phyloP scores from a whole-genome alignment of 2,113 vertebrate genomes.

The Scatophagus argus region DNA sequence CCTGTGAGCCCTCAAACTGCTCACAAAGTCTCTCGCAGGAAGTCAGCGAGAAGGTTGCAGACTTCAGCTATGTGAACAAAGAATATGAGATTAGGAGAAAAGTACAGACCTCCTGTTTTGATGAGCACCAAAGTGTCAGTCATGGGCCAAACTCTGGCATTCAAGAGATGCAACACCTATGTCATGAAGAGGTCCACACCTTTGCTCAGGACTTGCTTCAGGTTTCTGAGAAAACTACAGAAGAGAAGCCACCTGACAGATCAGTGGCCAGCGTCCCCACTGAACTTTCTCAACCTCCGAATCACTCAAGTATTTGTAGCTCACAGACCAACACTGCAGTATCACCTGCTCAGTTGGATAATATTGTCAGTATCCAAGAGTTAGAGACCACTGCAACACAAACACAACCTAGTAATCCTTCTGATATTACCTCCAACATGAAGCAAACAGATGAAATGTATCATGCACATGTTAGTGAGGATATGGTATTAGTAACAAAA shows the following conservation, averaged over 20 bases:
- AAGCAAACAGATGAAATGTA: constrained; percentile 15
- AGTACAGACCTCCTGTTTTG: neutral
- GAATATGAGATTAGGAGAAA: neutral
- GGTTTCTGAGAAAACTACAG: neutral
- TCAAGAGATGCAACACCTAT: neutral
- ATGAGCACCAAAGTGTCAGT: neutral
- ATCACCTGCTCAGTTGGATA: neutral
- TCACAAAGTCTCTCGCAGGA: constrained; percentile 15
- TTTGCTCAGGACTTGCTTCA: neutral
- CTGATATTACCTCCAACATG: neutral
- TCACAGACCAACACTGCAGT: neutral
- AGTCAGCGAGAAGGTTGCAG: neutral
- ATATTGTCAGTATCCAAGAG: neutral
- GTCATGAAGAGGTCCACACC: neutral
- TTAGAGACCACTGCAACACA: neutral
- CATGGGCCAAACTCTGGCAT: neutral
- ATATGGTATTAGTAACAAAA: neutral
- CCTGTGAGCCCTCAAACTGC: constrained; percentile 21
- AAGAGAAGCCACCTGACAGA: neutral
- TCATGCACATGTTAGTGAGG: neutral
- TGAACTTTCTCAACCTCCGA: neutral
- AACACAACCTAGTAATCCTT: neutral
- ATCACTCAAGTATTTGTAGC: neutral
- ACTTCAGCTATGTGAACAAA: neutral
- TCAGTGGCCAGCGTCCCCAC: neutral